Percentiles rank a stretch among this genome's conserved stretches.
These are phyloP conservation scores for Nezara viridula DNA, from an alignment of 2,888 invertebrate species.

Conservation along the genomic window DNA sequence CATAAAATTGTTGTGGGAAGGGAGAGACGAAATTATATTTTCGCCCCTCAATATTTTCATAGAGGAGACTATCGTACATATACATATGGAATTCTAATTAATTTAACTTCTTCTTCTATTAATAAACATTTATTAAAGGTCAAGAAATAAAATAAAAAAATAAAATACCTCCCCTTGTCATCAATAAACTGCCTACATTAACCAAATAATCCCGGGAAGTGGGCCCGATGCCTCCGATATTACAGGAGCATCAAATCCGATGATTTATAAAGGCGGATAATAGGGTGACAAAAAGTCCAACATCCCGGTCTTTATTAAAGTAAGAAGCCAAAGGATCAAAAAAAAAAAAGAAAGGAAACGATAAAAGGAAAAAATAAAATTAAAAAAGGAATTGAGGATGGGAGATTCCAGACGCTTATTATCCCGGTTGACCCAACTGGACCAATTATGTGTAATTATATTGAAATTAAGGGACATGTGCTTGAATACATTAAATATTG, in stretches of 20 bases:
- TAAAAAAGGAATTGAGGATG: not conserved
- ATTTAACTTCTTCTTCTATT: not conserved
- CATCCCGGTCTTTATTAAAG: not conserved
- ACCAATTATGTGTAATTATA: constrained; percentile 54
- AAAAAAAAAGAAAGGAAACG: not conserved
- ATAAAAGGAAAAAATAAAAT: not conserved
- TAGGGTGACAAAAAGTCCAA: constrained; percentile 38
- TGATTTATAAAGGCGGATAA: constrained; percentile 47
- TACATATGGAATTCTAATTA: too few relatives aligned
- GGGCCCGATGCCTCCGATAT: not conserved
- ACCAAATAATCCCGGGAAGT: not conserved
- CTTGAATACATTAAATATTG: constrained; percentile 49
- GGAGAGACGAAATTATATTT: too few relatives aligned
- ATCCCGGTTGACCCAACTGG: constrained; percentile 45
- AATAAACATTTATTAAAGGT: constrained; percentile 9
- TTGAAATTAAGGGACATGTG: constrained; percentile 57
- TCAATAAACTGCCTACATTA: constrained; percentile 37
- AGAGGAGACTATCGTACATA: too few relatives aligned
- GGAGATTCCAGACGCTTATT: constrained; percentile 25
- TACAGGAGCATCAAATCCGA: not conserved
- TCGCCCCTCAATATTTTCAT: too few relatives aligned
- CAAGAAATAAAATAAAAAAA: not conserved
- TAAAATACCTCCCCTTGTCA: not conserved
- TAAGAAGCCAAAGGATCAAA: not conserved
- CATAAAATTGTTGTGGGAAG: too few relatives aligned